Percentiles rank a stretch among this genome's conserved stretches.
phyloP scores from a whole-genome alignment of 2,797 vertebrate genomes.

The Merluccius polli region DNA sequence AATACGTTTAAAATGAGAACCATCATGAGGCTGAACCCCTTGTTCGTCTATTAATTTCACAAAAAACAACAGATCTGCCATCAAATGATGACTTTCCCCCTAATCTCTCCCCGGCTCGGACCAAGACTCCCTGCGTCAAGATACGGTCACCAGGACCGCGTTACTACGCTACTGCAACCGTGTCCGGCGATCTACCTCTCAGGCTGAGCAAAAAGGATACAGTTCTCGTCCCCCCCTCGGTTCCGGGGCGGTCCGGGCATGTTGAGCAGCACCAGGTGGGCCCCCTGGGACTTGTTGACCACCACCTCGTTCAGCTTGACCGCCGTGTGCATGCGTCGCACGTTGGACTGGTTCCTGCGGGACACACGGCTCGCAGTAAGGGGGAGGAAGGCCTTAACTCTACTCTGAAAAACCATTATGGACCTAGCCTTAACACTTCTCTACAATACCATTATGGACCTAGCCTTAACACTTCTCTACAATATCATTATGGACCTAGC shows the following conservation, averaged over 20 bases:
- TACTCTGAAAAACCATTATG: too few species aligned
- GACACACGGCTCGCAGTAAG: not conserved
- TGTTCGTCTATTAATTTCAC: too few species aligned
- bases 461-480: not conserved
- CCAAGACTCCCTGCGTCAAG: too few species aligned
- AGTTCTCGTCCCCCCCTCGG: conserved; percentile 92
- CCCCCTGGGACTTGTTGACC: conserved; percentile 88
- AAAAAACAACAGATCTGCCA: too few species aligned
- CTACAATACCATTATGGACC: not conserved
- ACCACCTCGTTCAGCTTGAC: conserved; percentile 84
- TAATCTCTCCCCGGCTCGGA: too few species aligned
- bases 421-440: not conserved
- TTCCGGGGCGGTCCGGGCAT: conserved; percentile 94
- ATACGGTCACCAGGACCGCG: too few species aligned
- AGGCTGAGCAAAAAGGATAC: conserved; percentile 80
- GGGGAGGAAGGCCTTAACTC: not conserved
- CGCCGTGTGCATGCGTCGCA: conserved; percentile 86
- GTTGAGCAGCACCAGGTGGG: conserved; percentile 93
- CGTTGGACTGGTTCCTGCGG: conserved; percentile 89
- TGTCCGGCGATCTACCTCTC: not conserved
- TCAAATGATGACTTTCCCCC: too few species aligned
- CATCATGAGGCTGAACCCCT: not conserved
- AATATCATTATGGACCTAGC: too few species aligned
- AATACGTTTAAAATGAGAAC: not conserved
- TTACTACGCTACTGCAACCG: too few species aligned